Conservation (phyloP, 2,797 vertebrate genomes). For the Pempheris klunzingeri region DNA sequence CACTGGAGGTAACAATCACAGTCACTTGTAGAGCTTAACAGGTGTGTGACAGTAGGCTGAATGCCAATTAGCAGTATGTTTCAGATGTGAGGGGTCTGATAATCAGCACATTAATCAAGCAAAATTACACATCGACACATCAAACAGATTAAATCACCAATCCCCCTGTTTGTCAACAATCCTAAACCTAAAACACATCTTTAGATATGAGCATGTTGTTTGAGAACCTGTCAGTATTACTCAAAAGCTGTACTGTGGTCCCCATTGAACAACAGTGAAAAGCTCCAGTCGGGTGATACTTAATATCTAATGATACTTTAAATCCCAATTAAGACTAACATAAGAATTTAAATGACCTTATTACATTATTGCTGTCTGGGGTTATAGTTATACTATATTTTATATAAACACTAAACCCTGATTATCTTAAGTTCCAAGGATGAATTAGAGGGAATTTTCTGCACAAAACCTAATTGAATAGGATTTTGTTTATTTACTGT, state of each 20-base stretch:
- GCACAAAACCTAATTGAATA: background rate
- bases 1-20: background rate
- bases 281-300: background rate
- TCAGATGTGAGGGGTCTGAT: background rate
- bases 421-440: too few relatives aligned
- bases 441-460: background rate
- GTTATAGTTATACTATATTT: background rate
- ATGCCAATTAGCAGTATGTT: background rate
- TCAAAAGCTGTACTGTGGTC: background rate
- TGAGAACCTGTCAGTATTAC: background rate
- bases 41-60: background rate
- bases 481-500: background rate
- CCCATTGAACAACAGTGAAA: background rate
- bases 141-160: background rate
- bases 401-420: background rate
- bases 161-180: background rate
- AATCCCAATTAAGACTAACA: background rate
- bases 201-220: too few relatives aligned
- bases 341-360: background rate
- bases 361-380: background rate
- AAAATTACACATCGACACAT: background rate
- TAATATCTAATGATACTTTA: background rate
- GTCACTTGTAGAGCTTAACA: background rate
- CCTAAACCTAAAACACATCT: background rate
- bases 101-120: background rate